These are phyloP conservation scores for Sebastes taczanowskii DNA, from an alignment of 2,797 vertebrate species.

Conservation along the genomic window DNA sequence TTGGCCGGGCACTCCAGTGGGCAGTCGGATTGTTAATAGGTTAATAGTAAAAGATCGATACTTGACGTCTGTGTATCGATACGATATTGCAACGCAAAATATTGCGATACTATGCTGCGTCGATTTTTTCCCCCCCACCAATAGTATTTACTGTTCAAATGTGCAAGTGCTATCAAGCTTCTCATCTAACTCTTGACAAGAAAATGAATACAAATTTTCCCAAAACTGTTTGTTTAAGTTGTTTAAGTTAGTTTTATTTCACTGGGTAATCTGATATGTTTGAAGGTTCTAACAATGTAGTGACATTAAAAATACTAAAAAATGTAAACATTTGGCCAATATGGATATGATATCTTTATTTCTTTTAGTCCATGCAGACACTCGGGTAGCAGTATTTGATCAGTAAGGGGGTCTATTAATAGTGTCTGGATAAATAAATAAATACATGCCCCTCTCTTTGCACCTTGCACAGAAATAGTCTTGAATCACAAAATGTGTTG, in stretches of 20 bases:
- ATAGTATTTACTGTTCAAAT: not conserved
- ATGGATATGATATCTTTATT: not conserved
- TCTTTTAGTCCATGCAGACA: not conserved
- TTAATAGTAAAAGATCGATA: too few species aligned
- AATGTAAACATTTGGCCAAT: rapidly evolving
- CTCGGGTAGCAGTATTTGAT: not conserved
- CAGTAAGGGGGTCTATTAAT: not conserved
- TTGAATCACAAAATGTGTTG: not conserved
- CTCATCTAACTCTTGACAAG: not conserved
- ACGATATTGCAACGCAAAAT: too few species aligned
- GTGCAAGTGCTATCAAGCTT: not conserved
- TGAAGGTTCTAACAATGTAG: not conserved
- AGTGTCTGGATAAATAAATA: not conserved
- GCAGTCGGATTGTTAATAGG: too few species aligned
- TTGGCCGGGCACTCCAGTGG: too few species aligned
- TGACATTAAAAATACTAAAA: not conserved
- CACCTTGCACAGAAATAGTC: not conserved
- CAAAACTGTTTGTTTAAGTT: not conserved
- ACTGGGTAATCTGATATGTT: not conserved
- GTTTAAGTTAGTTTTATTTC: too few species aligned
- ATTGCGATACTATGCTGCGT: rapidly evolving
- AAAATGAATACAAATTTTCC: not conserved
- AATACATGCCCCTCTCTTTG: not conserved
- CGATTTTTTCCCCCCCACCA: too few species aligned
- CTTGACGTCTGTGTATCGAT: not conserved